Evolutionary conservation across 1,140 invertebrate species (phyloP), one percentile per base, ranked within the genome.

Genomic region (Tribolium castaneum): DNA sequence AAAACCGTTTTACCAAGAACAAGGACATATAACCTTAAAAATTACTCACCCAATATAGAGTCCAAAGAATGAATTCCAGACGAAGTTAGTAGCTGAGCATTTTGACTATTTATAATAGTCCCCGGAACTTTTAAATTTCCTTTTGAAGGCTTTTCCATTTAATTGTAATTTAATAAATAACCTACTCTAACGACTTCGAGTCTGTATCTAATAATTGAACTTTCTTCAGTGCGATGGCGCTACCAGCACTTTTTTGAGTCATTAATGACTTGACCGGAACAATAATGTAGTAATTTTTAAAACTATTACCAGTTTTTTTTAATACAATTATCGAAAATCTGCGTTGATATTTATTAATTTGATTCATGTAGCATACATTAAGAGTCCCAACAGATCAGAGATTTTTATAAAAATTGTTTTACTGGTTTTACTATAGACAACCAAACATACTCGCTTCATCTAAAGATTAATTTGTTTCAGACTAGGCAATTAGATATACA

Each of bases 11-110:
- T 54, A 70, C 80, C 83, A 77, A 72, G 78, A 83, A 30, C 83
- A 83, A 76, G 45, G 45, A 70, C 75, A 71, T 66, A 35, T 78
- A 81, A 82, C 70, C 76, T 80, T n/a, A 56, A 78, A 49, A 79
- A 70, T 62, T 79, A 30, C 76, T 81, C 80, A 91, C 93, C 93
- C 81, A 94, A 87, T 77, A 93, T 86, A 79, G 89, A 86, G 87
- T 94, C 93, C 39, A 94, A 81, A n/a, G 92, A 93, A 30, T 91
- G 92, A 81, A 94, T 90, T 16, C 93, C 93, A 50, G 90, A 90
- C 5, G 93, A 94, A 16, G 92, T 86, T 19, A 94, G 87, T 59
- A 93, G 85, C 83, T 93, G 92, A 25, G 91, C 90, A 85, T 92
- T 94, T 83, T 91, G 90, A 62, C 91, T 83, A 30, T 91, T 92